A percentile compares a stretch with the other conserved stretches of the same genome.
phyloP scores from a whole-genome alignment of 2,113 vertebrate genomes.

The Struthio camelus region DNA sequence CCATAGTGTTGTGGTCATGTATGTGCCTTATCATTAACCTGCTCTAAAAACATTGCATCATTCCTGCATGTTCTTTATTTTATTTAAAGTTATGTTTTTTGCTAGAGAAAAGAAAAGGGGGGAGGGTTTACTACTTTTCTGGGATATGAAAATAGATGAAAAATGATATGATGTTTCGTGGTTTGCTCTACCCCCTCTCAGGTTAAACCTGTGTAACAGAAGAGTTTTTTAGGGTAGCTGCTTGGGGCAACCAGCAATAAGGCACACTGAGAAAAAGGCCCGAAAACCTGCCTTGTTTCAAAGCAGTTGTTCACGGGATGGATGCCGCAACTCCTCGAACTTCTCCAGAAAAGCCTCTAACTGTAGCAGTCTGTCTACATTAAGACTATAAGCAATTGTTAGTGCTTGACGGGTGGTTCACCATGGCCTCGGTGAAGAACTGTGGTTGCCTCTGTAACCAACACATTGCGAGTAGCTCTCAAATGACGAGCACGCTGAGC shows the following conservation, averaged over 20 bases:
- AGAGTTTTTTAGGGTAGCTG: neutral
- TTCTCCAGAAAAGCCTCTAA: neutral
- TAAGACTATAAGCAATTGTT: neutral
- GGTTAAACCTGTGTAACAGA: neutral
- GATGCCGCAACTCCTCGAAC: neutral
- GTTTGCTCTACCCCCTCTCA: rapidly evolving
- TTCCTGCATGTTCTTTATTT: neutral
- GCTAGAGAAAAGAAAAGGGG: neutral
- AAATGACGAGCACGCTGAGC: neutral
- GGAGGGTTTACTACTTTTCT: neutral
- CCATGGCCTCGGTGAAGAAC: neutral
- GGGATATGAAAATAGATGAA: neutral
- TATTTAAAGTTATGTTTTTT: neutral
- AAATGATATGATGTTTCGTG: neutral
- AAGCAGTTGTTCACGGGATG: neutral
- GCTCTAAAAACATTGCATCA: neutral
- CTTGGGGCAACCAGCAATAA: too few relatives aligned
- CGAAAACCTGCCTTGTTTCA: too few relatives aligned
- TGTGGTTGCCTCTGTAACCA: rapidly evolving
- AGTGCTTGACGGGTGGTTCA: rapidly evolving
- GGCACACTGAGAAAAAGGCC: too few relatives aligned
- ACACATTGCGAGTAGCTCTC: neutral
- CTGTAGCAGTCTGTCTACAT: rapidly evolving
- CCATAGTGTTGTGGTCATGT: neutral
- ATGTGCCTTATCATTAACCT: neutral